Conservation (phyloP, 1,140 invertebrate species). For the Meloidogyne exigua region DNA sequence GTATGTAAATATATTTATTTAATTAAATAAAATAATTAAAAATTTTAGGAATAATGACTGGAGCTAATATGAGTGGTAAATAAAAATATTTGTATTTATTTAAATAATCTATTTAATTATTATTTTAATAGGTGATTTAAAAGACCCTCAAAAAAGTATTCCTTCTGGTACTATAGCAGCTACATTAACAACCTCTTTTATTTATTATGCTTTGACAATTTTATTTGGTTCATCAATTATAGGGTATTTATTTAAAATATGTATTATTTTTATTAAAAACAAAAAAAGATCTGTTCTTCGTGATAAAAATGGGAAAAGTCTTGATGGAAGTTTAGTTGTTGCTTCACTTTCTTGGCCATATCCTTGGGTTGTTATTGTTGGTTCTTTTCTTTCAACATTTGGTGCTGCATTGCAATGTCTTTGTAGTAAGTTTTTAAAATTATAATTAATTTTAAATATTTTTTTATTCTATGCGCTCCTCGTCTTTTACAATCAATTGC, state of each 20-base stretch:
- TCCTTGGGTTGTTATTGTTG: slow-evolving; percentile 93
- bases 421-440: slow-evolving; percentile 44
- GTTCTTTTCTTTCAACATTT: slow-evolving; percentile 92
- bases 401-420: slow-evolving; percentile 95
- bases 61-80: slow-evolving; percentile 65
- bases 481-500: slow-evolving; percentile 65
- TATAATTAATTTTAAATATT: not conserved
- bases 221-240: slow-evolving; percentile 57
- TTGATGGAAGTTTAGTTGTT: slow-evolving; percentile 61
- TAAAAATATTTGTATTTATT: no score
- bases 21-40: no score
- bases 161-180: slow-evolving; percentile 94
- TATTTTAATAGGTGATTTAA: slow-evolving; percentile 84
- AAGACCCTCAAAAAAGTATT: slow-evolving; percentile 95
- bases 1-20: no score
- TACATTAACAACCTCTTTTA: slow-evolving; percentile 90
- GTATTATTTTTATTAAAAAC: no score
- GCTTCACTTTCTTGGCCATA: slow-evolving; percentile 68
- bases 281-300: no score
- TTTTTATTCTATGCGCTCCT: slow-evolving; percentile 69
- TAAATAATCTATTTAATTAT: no score
- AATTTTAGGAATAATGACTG: slow-evolving; percentile 82
- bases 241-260: no score
- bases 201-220: slow-evolving; percentile 69
- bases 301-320: slow-evolving; percentile 45